Evolutionary conservation across 2,888 invertebrate species (phyloP).

Genomic region (Gastracanthus pulcherrimus): DNA sequence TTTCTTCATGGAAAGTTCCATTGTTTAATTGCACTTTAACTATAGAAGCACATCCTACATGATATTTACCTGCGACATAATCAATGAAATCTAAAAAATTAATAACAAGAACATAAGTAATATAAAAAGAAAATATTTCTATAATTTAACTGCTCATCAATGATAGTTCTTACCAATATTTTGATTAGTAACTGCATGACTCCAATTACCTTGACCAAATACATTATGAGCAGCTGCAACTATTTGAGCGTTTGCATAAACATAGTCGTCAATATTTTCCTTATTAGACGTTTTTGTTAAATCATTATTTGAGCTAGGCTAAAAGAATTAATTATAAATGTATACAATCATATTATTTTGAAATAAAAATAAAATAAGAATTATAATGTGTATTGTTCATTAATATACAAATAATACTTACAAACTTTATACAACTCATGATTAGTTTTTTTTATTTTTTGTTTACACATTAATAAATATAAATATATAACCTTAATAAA

Average conservation of each 20-base stretch:
- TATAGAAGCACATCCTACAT: constrained; percentile 58
- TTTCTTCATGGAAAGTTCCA: constrained; percentile 60
- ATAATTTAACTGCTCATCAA: background rate
- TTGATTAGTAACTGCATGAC: constrained; percentile 60
- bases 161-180: constrained; percentile 54
- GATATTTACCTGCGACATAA: constrained; percentile 54
- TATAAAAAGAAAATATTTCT: background rate
- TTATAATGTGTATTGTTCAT: background rate
- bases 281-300: constrained; percentile 24
- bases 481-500: constrained; percentile 39
- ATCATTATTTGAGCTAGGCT: constrained; percentile 52
- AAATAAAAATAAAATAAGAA: background rate
- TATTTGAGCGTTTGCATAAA: constrained; percentile 41
- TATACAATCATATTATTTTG: background rate
- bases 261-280: constrained; percentile 16
- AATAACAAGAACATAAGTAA: background rate
- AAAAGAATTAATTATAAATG: constrained; percentile 13
- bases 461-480: background rate
- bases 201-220: constrained; percentile 59
- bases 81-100: constrained; percentile 60
- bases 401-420: constrained; percentile 31
- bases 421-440: constrained; percentile 59
- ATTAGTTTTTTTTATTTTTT: background rate
- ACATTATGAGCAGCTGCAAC: constrained; percentile 55
- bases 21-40: constrained; percentile 57